phyloP scores from a whole-genome alignment of 2,113 vertebrate species.

The Eleginops maclovinus region DNA sequence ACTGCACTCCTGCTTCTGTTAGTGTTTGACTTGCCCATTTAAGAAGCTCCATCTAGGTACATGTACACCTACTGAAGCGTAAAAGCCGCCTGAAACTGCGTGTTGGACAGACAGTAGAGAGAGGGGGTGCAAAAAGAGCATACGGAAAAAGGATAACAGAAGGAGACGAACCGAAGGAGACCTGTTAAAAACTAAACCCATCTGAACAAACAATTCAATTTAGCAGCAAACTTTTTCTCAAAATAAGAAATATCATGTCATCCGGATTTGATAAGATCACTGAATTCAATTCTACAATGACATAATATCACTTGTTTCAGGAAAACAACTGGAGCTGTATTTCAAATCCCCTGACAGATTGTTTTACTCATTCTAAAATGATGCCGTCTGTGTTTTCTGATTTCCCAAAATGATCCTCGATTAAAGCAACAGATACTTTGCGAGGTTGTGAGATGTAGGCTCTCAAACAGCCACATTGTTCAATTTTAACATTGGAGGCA shows the following conservation, averaged over 20 bases:
- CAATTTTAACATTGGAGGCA: neutral
- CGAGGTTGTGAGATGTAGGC: slow-evolving; percentile 10
- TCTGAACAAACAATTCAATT: slow-evolving; percentile 38
- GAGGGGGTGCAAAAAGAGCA: slow-evolving; percentile 11
- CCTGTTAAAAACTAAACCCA: neutral
- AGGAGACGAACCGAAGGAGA: slow-evolving; percentile 5
- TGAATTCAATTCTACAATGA: neutral
- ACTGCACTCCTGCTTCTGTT: slow-evolving; percentile 36
- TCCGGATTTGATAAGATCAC: neutral
- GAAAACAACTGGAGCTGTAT: neutral
- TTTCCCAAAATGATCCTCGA: slow-evolving; percentile 10
- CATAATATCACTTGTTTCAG: neutral
- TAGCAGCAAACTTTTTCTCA: neutral
- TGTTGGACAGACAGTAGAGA: slow-evolving; percentile 27
- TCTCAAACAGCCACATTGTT: neutral
- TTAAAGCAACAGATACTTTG: slow-evolving; percentile 2
- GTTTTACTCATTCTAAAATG: neutral
- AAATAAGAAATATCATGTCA: slow-evolving; percentile 12
- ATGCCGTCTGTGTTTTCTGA: neutral
- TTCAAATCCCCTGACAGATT: neutral
- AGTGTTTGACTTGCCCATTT: slow-evolving; percentile 52
- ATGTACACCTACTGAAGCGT: slow-evolving; percentile 49
- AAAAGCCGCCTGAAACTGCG: slow-evolving; percentile 42
- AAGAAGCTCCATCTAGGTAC: slow-evolving; percentile 49
- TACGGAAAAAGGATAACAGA: slow-evolving; percentile 27